These are phyloP conservation scores for Grammomys dolichurus DNA, from an alignment of 2,113 vertebrate species.

Conservation along the genomic window DNA sequence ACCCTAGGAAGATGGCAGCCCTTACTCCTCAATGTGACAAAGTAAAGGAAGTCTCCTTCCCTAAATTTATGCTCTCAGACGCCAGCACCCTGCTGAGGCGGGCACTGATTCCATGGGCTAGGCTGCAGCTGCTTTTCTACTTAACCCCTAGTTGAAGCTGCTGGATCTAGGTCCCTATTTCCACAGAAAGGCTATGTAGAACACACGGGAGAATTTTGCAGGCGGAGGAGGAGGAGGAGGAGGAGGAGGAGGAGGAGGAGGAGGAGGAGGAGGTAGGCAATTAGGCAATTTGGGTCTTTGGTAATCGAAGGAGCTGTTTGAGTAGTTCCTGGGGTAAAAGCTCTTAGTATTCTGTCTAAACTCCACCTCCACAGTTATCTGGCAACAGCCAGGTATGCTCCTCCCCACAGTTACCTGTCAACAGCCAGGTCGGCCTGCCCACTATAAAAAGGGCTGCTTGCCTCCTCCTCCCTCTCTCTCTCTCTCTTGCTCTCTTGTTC, in stretches of 20 bases:
- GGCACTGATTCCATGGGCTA: not conserved
- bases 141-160: not conserved
- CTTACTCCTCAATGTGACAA: not conserved
- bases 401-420: no score
- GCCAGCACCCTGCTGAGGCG: not conserved
- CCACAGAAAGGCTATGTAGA: not conserved
- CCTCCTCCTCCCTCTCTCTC: no score
- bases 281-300: constrained; percentile 9
- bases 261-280: not conserved
- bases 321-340: not conserved
- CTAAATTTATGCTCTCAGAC: not conserved
- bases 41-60: not conserved
- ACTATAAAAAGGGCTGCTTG: no score
- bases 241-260: not conserved
- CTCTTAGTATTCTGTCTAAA: no score
- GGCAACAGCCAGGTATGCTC: no score
- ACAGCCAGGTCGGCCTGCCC: no score
- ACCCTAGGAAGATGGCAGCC: not conserved
- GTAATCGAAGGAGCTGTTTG: constrained; percentile 10
- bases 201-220: not conserved
- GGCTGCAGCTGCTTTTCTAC: not conserved
- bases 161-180: not conserved
- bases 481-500: no score
- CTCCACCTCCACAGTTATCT: no score
- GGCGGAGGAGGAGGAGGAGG: not conserved